phyloP scores from a whole-genome alignment of 2,888 invertebrate genomes.

The Notodromas monacha region DNA sequence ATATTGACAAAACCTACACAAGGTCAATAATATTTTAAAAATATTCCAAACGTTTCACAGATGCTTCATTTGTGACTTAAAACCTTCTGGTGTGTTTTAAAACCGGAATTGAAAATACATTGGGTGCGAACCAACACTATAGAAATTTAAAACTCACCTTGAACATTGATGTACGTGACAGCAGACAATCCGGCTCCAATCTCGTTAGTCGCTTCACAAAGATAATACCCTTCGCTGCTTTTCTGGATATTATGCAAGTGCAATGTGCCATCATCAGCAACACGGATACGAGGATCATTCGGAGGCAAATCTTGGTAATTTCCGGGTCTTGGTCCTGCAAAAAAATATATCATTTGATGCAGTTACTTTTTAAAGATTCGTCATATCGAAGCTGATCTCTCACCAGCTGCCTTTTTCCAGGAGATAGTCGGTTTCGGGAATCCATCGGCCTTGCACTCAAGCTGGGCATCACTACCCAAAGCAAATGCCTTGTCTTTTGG shows the following conservation, averaged over 20 bases:
- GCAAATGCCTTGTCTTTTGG: slow-evolving; percentile 81
- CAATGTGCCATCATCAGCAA: slow-evolving; percentile 59
- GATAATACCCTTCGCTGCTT: slow-evolving; percentile 68
- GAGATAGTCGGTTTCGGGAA: slow-evolving; percentile 75
- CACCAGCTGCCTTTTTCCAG: slow-evolving; percentile 84
- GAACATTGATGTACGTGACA: slow-evolving; percentile 66
- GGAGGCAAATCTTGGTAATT: slow-evolving; percentile 73
- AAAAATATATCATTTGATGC: slow-evolving; percentile 8
- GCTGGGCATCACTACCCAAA: slow-evolving; percentile 66
- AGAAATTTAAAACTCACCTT: slow-evolving; percentile 26
- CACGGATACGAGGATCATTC: slow-evolving; percentile 59
- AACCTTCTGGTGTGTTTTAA: no score
- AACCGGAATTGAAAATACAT: no score
- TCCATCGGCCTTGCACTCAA: slow-evolving; percentile 82
- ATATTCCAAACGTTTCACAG: no score
- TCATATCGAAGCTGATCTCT: slow-evolving; percentile 11
- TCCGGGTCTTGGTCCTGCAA: slow-evolving; percentile 49
- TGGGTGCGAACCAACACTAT: no score
- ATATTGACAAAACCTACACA: no score
- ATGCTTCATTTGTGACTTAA: no score
- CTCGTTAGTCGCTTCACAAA: slow-evolving; percentile 82
- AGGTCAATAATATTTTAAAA: no score
- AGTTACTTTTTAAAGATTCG: slow-evolving; percentile 5
- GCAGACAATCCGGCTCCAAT: slow-evolving; percentile 80
- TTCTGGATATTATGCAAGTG: slow-evolving; percentile 64